phyloP scores from a whole-genome alignment of 2,797 vertebrate species.

The Gephyroberyx darwinii region DNA sequence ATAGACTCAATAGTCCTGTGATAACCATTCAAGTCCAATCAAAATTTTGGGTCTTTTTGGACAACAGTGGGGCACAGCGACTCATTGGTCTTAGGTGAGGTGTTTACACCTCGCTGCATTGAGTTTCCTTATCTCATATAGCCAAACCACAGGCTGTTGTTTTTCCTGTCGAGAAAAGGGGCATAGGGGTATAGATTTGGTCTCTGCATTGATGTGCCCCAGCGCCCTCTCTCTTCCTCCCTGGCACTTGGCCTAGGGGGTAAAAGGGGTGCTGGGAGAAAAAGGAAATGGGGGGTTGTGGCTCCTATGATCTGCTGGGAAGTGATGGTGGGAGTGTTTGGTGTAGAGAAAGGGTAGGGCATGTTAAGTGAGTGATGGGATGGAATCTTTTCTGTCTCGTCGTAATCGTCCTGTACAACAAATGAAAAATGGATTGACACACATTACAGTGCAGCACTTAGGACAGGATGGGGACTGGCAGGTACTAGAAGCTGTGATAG shows the following conservation, averaged over 20 bases:
- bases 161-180: conserved; percentile 1
- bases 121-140: conserved; percentile 5
- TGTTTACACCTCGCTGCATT: not conserved
- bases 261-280: not conserved
- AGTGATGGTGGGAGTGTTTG: not conserved
- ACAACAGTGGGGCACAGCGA: conserved; percentile 3
- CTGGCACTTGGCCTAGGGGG: not conserved
- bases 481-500: conserved; percentile 35
- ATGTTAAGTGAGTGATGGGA: conserved; percentile 52
- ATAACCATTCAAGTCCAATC: not conserved
- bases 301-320: conserved; percentile 2
- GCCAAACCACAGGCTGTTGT: not conserved
- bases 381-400: conserved; percentile 42
- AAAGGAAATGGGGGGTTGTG: conserved; percentile 17
- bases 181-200: not conserved
- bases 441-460: conserved; percentile 35
- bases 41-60: not conserved
- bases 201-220: not conserved
- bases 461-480: conserved; percentile 2
- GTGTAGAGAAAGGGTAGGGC: conserved; percentile 2
- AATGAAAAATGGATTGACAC: conserved; percentile 49
- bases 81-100: conserved; percentile 1
- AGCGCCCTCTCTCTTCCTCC: not conserved
- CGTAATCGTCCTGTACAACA: conserved; percentile 45
- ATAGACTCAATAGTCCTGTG: not conserved